Evolutionary conservation across 1,140 invertebrate genomes (phyloP).

Genomic region (Pseudomyrmex dendroicus): DNA sequence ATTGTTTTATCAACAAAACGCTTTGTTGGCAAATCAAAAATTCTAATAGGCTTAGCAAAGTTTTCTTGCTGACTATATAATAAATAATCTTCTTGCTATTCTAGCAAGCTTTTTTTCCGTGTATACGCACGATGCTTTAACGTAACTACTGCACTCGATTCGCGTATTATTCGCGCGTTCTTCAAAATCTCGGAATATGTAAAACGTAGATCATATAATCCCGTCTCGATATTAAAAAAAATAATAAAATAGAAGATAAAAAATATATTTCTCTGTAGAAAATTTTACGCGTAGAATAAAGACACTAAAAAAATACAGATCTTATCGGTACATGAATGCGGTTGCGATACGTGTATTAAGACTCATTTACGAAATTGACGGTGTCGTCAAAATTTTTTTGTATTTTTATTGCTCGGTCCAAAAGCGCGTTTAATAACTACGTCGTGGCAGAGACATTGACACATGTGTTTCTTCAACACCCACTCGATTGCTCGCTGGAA

Average conservation of each 20-base stretch:
- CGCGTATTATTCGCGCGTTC: not conserved
- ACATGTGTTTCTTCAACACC: conserved; percentile 58
- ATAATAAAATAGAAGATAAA: not conserved
- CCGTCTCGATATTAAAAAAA: not conserved
- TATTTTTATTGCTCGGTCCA: not conserved
- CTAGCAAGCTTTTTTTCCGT: too few species aligned
- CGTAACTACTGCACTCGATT: conserved; percentile 19
- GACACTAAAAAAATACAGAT: not conserved
- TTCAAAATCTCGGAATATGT: not conserved
- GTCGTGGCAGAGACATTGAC: conserved; percentile 6
- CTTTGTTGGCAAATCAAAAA: too few species aligned
- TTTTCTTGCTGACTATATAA: too few species aligned
- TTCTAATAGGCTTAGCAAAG: too few species aligned
- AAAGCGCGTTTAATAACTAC: not conserved
- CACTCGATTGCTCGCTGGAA: conserved; percentile 74
- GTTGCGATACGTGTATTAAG: not conserved
- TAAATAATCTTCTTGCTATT: too few species aligned
- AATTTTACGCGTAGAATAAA: conserved; percentile 14
- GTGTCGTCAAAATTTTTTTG: not conserved
- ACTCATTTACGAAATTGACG: not conserved
- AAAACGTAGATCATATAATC: not conserved
- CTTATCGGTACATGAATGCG: not conserved
- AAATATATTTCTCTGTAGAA: conserved; percentile 17
- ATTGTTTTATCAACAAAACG: too few species aligned
- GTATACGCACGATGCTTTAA: conserved; percentile 11